Percentiles rank a stretch among this genome's conserved stretches.
These are phyloP conservation scores for Zaprionus taronus DNA, from an alignment of 1,140 invertebrate genomes.

Conservation along the genomic window DNA sequence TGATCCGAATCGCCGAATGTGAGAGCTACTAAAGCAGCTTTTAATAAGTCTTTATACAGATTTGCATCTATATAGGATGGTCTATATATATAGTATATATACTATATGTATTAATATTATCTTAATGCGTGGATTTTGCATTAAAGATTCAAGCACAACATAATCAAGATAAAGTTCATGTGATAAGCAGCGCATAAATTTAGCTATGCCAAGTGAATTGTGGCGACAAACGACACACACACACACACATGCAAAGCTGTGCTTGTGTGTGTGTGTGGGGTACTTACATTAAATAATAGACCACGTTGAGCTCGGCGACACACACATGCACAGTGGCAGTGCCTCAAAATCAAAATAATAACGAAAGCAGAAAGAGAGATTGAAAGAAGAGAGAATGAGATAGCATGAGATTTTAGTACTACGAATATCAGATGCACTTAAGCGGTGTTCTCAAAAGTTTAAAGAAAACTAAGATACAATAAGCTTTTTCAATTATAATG, in stretches of 20 bases:
- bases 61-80: background rate
- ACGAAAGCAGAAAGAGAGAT: slow-evolving; percentile 45
- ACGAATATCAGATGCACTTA: slow-evolving; percentile 30
- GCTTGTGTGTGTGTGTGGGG: background rate
- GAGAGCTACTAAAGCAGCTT: slow-evolving; percentile 8
- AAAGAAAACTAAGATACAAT: background rate
- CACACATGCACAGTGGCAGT: background rate
- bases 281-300: slow-evolving; percentile 55
- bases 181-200: slow-evolving; percentile 80
- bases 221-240: slow-evolving; percentile 45
- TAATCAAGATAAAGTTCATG: slow-evolving; percentile 81
- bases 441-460: background rate
- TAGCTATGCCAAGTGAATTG: slow-evolving; percentile 79
- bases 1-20: slow-evolving; percentile 8
- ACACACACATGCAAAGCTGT: slow-evolving; percentile 14
- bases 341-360: slow-evolving; percentile 65
- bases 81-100: background rate
- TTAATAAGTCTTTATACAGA: background rate
- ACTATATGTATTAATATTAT: slow-evolving; percentile 4
- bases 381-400: slow-evolving; percentile 23
- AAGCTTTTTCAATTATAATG: background rate
- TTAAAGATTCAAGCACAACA: slow-evolving; percentile 50
- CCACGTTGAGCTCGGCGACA: slow-evolving; percentile 35
- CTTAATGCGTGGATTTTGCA: slow-evolving; percentile 17
- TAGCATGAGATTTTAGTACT: background rate